A percentile compares a stretch with the other conserved stretches of the same genome.
phyloP scores from a whole-genome alignment of 2,113 vertebrate species.

The Delphinapterus leucas region DNA sequence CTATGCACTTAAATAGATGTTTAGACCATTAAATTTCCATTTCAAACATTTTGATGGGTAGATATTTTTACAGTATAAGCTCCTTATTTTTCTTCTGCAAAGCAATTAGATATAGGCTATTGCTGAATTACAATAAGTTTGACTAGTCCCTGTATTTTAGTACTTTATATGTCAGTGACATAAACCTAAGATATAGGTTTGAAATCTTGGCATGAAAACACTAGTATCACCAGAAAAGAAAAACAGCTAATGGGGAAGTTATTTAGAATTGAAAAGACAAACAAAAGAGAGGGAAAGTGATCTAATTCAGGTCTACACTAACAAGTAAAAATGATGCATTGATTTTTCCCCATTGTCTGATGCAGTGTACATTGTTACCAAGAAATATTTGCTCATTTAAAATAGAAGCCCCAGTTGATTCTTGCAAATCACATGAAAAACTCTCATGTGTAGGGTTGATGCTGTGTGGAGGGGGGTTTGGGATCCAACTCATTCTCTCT shows the following conservation, averaged over 20 bases:
- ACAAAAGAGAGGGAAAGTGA: background rate
- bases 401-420: slow-evolving; percentile 40
- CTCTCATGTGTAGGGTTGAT: slow-evolving; percentile 45
- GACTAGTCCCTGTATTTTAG: background rate
- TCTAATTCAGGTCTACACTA: background rate
- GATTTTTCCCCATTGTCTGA: background rate
- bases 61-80: background rate
- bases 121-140: background rate
- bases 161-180: background rate
- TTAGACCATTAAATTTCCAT: background rate
- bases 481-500: slow-evolving; percentile 33
- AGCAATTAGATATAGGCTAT: background rate
- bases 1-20: background rate
- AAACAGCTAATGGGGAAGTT: background rate
- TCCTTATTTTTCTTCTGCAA: background rate
- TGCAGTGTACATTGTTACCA: background rate
- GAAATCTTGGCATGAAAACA: background rate
- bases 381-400: background rate
- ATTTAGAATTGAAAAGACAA: background rate
- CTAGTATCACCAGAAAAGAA: background rate
- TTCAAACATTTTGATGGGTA: background rate
- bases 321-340: background rate
- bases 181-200: background rate
- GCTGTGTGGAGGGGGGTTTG: background rate
- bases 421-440: slow-evolving; percentile 54